Evolutionary conservation across 2,113 vertebrate species (phyloP).

Genomic region (Donacobius atricapilla): DNA sequence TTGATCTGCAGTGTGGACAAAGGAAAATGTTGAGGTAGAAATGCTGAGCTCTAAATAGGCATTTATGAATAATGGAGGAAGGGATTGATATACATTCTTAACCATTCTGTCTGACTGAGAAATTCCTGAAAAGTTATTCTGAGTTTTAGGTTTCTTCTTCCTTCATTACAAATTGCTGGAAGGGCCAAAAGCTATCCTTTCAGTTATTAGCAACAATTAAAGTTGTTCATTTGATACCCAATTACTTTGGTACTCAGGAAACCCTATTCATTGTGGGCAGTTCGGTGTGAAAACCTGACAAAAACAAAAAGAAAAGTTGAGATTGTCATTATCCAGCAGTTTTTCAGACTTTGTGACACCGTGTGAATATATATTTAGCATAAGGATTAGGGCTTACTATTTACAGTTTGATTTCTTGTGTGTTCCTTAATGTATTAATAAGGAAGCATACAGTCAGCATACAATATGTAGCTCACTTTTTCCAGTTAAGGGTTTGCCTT

Average conservation of each 20-base stretch:
- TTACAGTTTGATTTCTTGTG: not conserved
- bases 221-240: conserved; percentile 25
- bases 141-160: not conserved
- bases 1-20: not conserved
- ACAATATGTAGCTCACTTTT: not conserved
- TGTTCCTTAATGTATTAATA: not conserved
- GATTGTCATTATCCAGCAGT: not conserved
- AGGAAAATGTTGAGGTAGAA: not conserved
- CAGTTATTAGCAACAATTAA: conserved; percentile 38
- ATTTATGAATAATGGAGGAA: not conserved
- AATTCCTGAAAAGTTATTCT: not conserved
- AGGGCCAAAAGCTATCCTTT: not conserved
- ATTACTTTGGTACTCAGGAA: conserved; percentile 27
- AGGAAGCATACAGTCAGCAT: not conserved
- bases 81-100: not conserved
- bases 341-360: not conserved
- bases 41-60: not conserved
- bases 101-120: not conserved
- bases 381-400: not conserved
- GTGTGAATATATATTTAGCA: not conserved
- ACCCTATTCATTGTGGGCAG: conserved; percentile 15
- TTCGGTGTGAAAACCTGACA: conserved; percentile 43
- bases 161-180: not conserved
- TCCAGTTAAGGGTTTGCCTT: not conserved
- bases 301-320: not conserved